Evolutionary conservation across 2,797 vertebrate species (phyloP), one percentile per base, ranked within the genome.

Genomic region (Epinephelus malabaricus): DNA sequence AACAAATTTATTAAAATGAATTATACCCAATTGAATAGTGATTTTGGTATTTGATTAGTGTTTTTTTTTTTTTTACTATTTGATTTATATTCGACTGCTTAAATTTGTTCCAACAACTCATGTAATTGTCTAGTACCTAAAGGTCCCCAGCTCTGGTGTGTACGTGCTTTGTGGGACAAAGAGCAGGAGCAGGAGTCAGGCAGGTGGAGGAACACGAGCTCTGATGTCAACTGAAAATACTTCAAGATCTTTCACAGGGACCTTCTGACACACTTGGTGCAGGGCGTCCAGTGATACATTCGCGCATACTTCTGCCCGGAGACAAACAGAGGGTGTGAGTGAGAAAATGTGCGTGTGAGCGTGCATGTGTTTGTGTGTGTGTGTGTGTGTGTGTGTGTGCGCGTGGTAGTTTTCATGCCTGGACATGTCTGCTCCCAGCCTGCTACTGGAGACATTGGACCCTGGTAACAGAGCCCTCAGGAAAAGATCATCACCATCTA

Each of bases 381-480:
- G 73, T 56, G 46, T 46, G 73, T 56, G 72, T 21, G 68, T 55
- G 73, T 34, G 83, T 18, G 46, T 46, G 73, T 56, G 72, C 66
- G 19, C 1, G n/a, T 34, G 76, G 56, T 77, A 51, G 83, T 79
- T 87, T 89, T 90, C 95, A 94, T 95, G 95, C 93, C 91, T 81
- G 89, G 93, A 84, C 95, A 92, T 93, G 95, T 92, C 90, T 81
- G 77, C 75, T 86, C 78, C 69, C 64, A 76, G 82, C 70, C 89
- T 83, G 86, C 90, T 89, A 73, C 87, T 80, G 86, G 90, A 94
- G 88, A 94, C 88, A 92, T 80, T 91, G 89, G 91, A 94, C 89
- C 90, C 92, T 87, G 71, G 93, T 89, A 95, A 95, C 92, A 88
- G 91, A 91, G 86, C 88, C 85, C 88, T 90, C 87, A 84, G 88